phyloP scores from a whole-genome alignment of 2,113 vertebrate species.

The Zeus faber region DNA sequence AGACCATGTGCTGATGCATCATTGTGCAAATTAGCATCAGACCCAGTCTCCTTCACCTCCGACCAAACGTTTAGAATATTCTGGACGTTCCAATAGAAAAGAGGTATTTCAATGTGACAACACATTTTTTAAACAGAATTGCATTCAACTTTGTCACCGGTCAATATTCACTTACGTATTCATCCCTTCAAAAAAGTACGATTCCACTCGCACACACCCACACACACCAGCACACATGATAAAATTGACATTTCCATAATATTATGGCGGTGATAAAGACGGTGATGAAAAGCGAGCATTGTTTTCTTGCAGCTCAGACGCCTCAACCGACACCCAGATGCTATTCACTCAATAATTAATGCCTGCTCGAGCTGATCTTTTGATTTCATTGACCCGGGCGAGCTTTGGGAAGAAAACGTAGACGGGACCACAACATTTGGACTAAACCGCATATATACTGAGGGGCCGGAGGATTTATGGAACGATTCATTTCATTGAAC shows the following conservation, averaged over 20 bases:
- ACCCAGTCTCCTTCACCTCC: conserved; percentile 48
- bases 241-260: not conserved
- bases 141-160: not conserved
- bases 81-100: not conserved
- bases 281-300: not conserved
- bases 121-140: no score
- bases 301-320: conserved; percentile 15
- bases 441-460: conserved; percentile 36
- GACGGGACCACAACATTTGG: conserved; percentile 53
- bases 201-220: not conserved
- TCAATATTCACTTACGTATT: not conserved
- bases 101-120: no score
- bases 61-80: conserved; percentile 30
- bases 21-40: conserved; percentile 62
- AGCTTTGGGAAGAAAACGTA: conserved; percentile 49
- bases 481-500: no score
- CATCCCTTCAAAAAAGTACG: not conserved
- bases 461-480: conserved; percentile 56
- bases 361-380: conserved; percentile 63
- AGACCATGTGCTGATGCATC: conserved; percentile 70
- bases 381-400: conserved; percentile 71
- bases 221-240: not conserved
- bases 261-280: conserved; percentile 5
- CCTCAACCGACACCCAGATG: conserved; percentile 49
- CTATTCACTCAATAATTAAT: conserved; percentile 74